These are phyloP conservation scores for Burhinus oedicnemus DNA, from an alignment of 2,113 vertebrate genomes.

Conservation along the genomic window DNA sequence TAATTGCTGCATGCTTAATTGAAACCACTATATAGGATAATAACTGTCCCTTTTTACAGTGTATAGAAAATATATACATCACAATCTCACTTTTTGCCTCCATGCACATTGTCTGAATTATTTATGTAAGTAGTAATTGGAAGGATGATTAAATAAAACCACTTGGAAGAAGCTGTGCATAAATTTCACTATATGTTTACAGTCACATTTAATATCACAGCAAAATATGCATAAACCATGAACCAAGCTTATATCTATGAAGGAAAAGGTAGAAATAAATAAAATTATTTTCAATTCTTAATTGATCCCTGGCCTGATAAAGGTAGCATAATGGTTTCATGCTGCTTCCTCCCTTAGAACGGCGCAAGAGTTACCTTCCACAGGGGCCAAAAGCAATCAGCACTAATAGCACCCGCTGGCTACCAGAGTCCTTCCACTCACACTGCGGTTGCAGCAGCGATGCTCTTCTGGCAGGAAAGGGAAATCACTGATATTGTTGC, in stretches of 20 bases:
- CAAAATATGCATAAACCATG: not conserved
- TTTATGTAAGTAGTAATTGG: constrained; percentile 23
- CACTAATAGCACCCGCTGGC: not conserved
- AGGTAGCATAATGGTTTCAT: not conserved
- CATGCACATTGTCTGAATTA: not conserved
- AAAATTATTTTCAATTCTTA: not conserved
- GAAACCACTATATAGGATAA: not conserved
- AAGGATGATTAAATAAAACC: constrained; percentile 28
- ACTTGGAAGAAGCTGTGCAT: not conserved
- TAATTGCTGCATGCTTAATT: not conserved
- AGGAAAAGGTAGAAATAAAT: not conserved
- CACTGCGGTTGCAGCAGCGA: accelerated
- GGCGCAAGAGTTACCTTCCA: not conserved
- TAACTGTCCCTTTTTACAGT: not conserved
- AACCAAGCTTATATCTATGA: not conserved
- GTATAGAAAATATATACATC: not conserved
- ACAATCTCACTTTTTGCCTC: not conserved
- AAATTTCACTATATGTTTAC: not conserved
- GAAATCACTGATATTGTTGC: not conserved
- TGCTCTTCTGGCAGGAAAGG: not conserved
- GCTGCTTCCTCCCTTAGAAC: not conserved
- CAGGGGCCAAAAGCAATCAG: not conserved
- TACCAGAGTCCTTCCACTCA: not conserved
- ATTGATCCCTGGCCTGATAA: not conserved
- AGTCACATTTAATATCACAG: not conserved